Conservation (phyloP, 2,797 vertebrate genomes). For the Tarsius wallacei region DNA sequence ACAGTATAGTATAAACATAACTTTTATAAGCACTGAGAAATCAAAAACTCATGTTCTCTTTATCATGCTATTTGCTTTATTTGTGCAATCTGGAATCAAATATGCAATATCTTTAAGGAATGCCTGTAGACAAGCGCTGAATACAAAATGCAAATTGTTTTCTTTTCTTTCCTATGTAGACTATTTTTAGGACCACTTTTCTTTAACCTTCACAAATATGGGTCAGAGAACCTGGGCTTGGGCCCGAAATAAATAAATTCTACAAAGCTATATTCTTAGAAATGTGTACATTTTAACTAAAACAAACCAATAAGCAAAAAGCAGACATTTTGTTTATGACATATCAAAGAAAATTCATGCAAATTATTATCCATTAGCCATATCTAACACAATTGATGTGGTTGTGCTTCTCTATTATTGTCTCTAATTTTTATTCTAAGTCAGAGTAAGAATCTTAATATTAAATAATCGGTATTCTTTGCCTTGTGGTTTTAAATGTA, state of each 20-base stretch:
- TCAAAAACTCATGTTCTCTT: not conserved
- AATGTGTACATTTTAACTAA: not conserved
- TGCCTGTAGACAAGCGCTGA: not conserved
- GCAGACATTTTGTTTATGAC: not conserved
- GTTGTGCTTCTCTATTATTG: not conserved
- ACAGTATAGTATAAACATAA: not conserved
- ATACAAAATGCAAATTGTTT: rapidly evolving
- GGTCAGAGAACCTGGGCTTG: too few relatives aligned
- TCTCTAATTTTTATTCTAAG: not conserved
- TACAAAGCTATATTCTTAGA: not conserved
- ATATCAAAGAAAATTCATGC: not conserved
- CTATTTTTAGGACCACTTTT: not conserved
- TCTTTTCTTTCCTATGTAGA: not conserved
- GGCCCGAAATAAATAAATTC: not conserved
- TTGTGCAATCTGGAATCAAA: not conserved
- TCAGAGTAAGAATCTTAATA: not conserved
- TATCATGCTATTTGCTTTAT: not conserved
- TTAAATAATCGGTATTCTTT: constrained; percentile 32
- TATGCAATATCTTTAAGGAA: not conserved
- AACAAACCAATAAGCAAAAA: not conserved
- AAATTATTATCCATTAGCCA: not conserved
- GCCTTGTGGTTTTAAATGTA: not conserved
- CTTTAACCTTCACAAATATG: not conserved
- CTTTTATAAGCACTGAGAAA: not conserved
- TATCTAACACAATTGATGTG: not conserved